These are phyloP conservation scores for Mesembrinibis cayennensis DNA, from an alignment of 2,113 vertebrate species.

Conservation along the genomic window DNA sequence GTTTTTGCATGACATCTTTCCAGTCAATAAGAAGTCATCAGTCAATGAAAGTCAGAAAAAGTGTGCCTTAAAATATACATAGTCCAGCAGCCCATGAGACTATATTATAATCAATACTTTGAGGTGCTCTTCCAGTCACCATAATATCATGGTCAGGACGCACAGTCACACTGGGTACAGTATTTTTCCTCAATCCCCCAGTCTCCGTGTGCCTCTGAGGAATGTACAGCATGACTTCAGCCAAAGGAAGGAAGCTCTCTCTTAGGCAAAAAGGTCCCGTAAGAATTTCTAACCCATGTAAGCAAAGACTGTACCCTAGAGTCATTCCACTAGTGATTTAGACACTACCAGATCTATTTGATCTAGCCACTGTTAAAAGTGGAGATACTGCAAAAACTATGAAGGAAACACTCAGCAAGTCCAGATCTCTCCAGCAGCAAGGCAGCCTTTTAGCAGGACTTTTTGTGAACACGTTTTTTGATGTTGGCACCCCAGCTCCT, in stretches of 20 bases:
- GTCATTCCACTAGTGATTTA: neutral
- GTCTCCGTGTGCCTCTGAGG: neutral
- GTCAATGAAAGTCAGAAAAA: neutral
- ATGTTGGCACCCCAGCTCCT: neutral
- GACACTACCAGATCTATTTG: neutral
- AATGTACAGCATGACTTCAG: neutral
- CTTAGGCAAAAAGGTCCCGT: neutral
- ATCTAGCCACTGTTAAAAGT: neutral
- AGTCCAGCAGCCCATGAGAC: neutral
- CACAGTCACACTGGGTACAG: neutral
- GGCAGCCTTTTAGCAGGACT: neutral
- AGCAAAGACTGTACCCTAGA: neutral
- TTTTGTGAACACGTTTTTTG: neutral
- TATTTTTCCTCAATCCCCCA: neutral
- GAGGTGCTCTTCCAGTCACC: neutral
- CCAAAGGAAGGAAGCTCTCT: neutral
- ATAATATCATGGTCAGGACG: neutral
- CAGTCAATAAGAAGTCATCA: neutral
- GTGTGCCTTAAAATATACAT: neutral
- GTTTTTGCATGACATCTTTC: neutral
- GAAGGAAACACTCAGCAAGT: neutral
- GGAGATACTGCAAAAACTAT: neutral
- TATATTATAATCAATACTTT: neutral
- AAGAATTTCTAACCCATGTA: neutral
- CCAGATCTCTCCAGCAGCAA: neutral